Conservation (phyloP, 2,797 vertebrate species). For the Halcyon chelicuti region DNA sequence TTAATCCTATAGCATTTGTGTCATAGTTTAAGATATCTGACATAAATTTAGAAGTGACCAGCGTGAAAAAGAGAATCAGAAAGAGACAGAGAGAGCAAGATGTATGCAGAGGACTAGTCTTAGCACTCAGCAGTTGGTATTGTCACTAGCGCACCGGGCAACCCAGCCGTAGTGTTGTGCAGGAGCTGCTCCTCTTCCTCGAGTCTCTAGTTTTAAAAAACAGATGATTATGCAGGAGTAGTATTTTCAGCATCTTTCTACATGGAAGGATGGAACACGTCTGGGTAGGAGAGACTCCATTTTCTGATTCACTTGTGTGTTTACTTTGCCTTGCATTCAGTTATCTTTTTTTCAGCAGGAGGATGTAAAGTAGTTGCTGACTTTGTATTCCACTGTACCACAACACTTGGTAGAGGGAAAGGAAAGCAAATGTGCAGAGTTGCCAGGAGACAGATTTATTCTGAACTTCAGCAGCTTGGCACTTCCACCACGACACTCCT, state of each 20-base stretch:
- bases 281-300: conserved; percentile 14
- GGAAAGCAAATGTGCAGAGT: conserved; percentile 41
- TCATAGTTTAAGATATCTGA: neutral
- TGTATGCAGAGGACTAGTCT: neutral
- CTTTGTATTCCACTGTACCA: conserved; percentile 50
- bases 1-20: neutral
- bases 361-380: conserved; percentile 40
- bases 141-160: neutral
- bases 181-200: neutral
- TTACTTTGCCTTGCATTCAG: conserved; percentile 25
- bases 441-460: conserved; percentile 57
- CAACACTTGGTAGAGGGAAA: conserved; percentile 40
- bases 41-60: neutral
- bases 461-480: conserved; percentile 33
- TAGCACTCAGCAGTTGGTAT: neutral
- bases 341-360: neutral
- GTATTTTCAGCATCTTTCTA: conserved; percentile 16
- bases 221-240: neutral
- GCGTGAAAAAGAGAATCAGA: neutral
- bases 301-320: conserved; percentile 24
- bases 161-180: neutral
- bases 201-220: neutral
- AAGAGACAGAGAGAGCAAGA: neutral
- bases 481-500: neutral
- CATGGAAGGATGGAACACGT: neutral